Evolutionary conservation across 2,113 vertebrate genomes (phyloP).

Genomic region (Alosa alosa): DNA sequence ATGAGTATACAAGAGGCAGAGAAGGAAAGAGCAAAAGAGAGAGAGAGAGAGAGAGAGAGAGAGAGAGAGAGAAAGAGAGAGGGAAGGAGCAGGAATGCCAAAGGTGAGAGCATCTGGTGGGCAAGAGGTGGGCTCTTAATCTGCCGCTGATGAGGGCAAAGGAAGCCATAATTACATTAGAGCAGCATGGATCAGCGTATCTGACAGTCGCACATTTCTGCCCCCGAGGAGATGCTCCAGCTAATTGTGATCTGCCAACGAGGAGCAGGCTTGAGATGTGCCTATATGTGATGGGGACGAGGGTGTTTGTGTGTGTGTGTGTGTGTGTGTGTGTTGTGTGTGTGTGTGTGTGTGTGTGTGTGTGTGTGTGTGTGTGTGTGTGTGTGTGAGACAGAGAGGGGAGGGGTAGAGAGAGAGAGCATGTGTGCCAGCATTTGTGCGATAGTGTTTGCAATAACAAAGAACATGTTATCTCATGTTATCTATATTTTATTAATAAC

Average conservation of each 20-base stretch:
- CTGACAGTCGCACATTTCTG: slow-evolving; percentile 82
- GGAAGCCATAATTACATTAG: slow-evolving; percentile 77
- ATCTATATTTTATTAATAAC: neutral
- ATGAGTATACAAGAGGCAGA: neutral
- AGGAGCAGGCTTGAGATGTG: slow-evolving; percentile 41
- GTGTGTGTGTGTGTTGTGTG: slow-evolving; percentile 13
- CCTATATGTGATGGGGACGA: slow-evolving; percentile 33
- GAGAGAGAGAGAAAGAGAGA: slow-evolving; percentile 39
- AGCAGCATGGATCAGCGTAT: slow-evolving; percentile 78
- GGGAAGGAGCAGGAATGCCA: slow-evolving; percentile 63
- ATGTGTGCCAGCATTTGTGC: neutral
- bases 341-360: slow-evolving; percentile 2
- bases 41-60: neutral
- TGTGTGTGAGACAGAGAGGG: neutral
- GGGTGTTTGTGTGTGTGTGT: slow-evolving; percentile 47
- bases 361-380: slow-evolving; percentile 35
- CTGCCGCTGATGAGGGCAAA: slow-evolving; percentile 72
- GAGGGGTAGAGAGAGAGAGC: no score
- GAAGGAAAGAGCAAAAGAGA: neutral
- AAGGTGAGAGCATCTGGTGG: slow-evolving; percentile 77
- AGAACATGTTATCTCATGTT: neutral
- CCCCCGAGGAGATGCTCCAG: slow-evolving; percentile 76
- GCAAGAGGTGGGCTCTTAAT: slow-evolving; percentile 72
- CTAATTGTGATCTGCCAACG: slow-evolving; percentile 80
- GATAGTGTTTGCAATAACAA: neutral